Conservation (phyloP, 2,113 vertebrate species). For the Camelus bactrianus region DNA sequence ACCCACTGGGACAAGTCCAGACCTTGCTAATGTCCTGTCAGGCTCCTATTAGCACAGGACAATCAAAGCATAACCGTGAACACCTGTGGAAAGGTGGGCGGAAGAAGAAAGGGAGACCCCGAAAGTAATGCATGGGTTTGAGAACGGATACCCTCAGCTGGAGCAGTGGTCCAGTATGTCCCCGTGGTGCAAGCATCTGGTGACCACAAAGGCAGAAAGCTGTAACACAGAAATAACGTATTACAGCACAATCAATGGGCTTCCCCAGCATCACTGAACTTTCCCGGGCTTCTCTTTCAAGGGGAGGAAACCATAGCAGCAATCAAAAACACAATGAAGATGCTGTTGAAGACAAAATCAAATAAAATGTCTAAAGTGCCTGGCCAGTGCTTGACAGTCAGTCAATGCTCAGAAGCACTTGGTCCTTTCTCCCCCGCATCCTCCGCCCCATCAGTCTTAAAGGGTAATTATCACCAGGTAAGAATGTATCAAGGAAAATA, state of each 20-base stretch:
- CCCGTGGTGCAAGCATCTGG: background rate
- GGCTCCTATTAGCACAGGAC: background rate
- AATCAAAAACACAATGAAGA: background rate
- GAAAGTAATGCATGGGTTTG: background rate
- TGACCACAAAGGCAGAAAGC: background rate
- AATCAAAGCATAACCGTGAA: background rate
- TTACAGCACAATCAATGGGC: background rate
- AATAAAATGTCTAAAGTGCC: background rate
- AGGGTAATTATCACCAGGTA: background rate
- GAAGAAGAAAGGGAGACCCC: background rate
- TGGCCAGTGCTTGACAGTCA: background rate
- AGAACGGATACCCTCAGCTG: background rate
- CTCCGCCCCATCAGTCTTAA: background rate
- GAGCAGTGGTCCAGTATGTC: background rate
- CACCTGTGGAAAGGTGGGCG: background rate
- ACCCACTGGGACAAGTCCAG: background rate
- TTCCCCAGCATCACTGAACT: background rate
- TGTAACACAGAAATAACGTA: background rate
- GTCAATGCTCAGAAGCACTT: background rate
- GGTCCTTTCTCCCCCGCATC: background rate
- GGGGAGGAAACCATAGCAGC: background rate
- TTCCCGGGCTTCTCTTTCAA: background rate
- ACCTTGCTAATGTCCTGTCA: background rate
- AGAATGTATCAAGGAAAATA: background rate
- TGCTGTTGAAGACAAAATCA: background rate